Evolutionary conservation across 92 coral and sea anemone species (phyloP), one percentile per base, ranked within the genome.

Genomic region (Epizoanthus fatuus): DNA sequence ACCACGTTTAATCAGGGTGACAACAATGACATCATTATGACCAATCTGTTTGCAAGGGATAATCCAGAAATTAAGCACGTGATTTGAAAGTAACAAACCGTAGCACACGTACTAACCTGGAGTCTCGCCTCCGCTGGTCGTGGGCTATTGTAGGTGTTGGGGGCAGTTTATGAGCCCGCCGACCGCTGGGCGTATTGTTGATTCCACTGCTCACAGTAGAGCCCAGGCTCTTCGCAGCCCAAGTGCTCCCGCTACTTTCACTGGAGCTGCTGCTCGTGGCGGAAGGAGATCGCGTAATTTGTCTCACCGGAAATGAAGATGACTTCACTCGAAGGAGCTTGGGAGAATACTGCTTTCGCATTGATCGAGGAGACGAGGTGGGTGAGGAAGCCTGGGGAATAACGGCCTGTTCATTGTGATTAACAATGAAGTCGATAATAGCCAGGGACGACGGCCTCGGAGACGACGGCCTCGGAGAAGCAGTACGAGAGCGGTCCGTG

Each of bases 201-300:
- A 32, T 79, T n/a, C 90, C 79, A 70, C 57, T 80, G 58, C 87
- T 86, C 13, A 81, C 81, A 37, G 84, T 42, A 40, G 85, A 49
- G 13, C 53, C 53, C 53, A 49, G 75, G 38, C 90, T 81, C 2
- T 85, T 89, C 32, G 92, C 90, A 79, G 74, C 84, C 11, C 85
- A 87, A 88, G 83, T 86, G 74, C 92, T 92, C 63, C 92, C 95
- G 57, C 89, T 83, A 22, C 98, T 87, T 35, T 89, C 95, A 69
- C 98, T 90, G 6, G 98, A 94, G 69, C 98, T 94, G 85, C 94
- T 94, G 74, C 98, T 94, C 20, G 93, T 94, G 37, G 88, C 89
- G 35, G 98, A 94, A 53, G 94, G 90, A 53, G 93, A 92, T 57
- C 98, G 95, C 22, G 78, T 73, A 17, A 94, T 81, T 15, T 79